Conservation (phyloP, 2,797 vertebrate species). For the Gallinago solitaria region DNA sequence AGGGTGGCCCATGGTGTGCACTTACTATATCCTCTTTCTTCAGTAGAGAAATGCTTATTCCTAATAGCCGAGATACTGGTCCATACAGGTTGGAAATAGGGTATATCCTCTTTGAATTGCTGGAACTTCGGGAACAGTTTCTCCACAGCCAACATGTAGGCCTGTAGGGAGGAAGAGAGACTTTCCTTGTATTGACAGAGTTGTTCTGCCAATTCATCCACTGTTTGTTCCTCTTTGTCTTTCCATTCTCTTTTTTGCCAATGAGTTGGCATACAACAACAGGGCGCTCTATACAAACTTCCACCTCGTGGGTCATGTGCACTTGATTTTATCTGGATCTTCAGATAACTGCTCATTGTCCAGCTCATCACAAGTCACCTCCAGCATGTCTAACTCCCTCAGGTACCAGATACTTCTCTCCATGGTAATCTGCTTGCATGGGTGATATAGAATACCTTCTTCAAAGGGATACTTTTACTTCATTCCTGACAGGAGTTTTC, state of each 20-base stretch:
- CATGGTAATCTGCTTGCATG: too few species aligned
- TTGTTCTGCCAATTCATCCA: not conserved
- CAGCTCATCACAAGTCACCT: not conserved
- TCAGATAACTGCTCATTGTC: not conserved
- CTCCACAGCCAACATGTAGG: not conserved
- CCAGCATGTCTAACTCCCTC: not conserved
- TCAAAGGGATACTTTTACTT: too few species aligned
- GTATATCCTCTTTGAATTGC: not conserved
- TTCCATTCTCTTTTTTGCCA: not conserved
- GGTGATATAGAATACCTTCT: too few species aligned
- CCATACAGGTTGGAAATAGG: too few species aligned
- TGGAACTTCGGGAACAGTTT: not conserved
- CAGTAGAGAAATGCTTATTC: not conserved
- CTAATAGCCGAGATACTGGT: not conserved
- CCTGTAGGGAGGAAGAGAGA: not conserved
- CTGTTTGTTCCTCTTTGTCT: not conserved
- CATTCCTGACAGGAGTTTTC: too few species aligned
- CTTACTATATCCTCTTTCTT: not conserved
- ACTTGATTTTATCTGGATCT: not conserved
- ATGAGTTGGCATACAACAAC: not conserved
- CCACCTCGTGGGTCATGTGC: not conserved
- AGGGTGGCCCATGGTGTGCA: not conserved
- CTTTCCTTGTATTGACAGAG: not conserved
- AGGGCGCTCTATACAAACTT: not conserved
- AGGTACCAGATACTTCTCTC: too few species aligned